Percentiles rank a stretch among this genome's conserved stretches.
These are phyloP conservation scores for Ophraella communa DNA, from an alignment of 2,888 invertebrate species.

Conservation along the genomic window DNA sequence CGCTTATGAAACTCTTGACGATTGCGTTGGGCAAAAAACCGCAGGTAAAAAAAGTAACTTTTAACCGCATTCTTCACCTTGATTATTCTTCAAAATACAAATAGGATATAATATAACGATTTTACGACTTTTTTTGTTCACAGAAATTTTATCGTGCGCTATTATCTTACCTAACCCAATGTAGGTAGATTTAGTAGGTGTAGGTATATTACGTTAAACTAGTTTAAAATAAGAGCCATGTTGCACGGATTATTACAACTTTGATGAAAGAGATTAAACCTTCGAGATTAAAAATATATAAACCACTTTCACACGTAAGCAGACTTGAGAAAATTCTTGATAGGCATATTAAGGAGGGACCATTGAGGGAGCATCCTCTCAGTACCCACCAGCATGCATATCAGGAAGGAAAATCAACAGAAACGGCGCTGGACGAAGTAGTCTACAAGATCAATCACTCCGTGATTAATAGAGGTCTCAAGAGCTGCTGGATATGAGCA, in stretches of 20 bases:
- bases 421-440: no score
- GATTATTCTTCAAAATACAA: constrained; percentile 31
- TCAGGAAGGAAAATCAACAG: no score
- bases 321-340: no score
- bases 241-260: constrained; percentile 4
- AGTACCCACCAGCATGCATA: no score
- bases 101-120: constrained; percentile 12
- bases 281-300: not conserved
- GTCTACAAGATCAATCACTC: no score
- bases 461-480: no score
- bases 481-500: no score
- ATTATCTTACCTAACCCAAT: constrained; percentile 13
- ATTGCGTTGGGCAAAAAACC: constrained; percentile 15
- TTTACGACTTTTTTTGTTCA: constrained; percentile 12
- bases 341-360: no score
- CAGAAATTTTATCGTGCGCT: constrained; percentile 14
- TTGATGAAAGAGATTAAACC: constrained; percentile 10
- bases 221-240: not conserved
- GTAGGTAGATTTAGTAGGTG: constrained; percentile 19
- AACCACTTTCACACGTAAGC: no score
- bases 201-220: constrained; percentile 7
- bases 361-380: no score
- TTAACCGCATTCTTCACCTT: constrained; percentile 36
- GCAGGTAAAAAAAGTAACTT: constrained; percentile 28
- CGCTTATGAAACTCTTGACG: not conserved